phyloP scores from a whole-genome alignment of 2,113 vertebrate genomes.

The Aptenodytes patagonicus region DNA sequence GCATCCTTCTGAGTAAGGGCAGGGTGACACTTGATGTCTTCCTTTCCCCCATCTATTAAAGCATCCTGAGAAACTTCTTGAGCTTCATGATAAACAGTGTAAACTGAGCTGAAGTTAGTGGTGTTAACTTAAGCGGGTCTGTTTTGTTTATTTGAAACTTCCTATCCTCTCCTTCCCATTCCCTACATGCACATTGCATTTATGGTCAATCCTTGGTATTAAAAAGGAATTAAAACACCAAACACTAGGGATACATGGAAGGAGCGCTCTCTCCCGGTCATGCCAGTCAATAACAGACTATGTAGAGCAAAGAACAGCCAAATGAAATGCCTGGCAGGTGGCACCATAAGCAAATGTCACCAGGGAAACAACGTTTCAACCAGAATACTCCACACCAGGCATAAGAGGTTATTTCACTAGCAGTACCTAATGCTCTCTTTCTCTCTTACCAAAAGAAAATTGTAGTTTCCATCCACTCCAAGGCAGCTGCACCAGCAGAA shows the following conservation, averaged over 20 bases:
- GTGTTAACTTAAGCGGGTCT: neutral
- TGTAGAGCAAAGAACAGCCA: neutral
- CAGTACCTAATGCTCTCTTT: neutral
- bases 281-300: neutral
- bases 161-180: neutral
- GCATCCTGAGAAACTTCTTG: neutral
- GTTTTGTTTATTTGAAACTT: neutral
- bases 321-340: neutral
- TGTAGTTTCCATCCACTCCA: neutral
- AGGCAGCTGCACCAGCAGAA: neutral
- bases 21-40: neutral
- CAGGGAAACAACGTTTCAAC: neutral
- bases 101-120: neutral
- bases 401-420: neutral
- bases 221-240: neutral
- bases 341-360: neutral
- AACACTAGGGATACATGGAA: neutral
- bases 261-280: neutral
- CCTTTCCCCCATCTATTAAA: neutral
- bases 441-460: neutral
- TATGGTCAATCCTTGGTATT: neutral
- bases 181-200: neutral
- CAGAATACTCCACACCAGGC: neutral
- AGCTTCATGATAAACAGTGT: neutral
- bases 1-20: neutral